Evolutionary conservation across 2,113 vertebrate genomes (phyloP), one percentile per base, ranked within the genome.

Genomic region (Gambusia holbrooki): DNA sequence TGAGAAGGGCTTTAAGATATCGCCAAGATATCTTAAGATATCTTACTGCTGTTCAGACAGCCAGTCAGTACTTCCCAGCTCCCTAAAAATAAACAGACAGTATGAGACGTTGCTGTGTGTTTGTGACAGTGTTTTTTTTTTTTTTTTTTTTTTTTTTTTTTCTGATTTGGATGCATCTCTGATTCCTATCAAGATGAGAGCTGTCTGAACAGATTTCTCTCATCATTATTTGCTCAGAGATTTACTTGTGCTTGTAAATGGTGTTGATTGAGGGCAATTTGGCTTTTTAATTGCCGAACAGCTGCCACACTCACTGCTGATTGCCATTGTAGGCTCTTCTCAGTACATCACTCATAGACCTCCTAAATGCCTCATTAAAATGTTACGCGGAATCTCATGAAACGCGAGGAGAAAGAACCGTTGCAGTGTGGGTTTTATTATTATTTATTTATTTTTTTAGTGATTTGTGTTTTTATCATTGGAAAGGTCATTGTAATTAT

Each of bases 201-300:
- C 90, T 92, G 91, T 91, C 90, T 92, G 90, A 94, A 87, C 91
- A 89, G 90, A 91, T 92, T 91, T 92, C 87, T 90, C 88, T 91
- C 91, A 92, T 93, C 92, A 88, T 93, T 92, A 92, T 93, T 93
- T 89, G 92, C 85, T 81, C 88, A 69, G 91, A 91, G 90, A 93
- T 92, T 93, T 93, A 92, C 88, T 91, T 92, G 90, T 82, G 84
- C 90, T 90, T 86, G 92, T 94, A 94, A 94, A 94, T 93, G 92
- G 87, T 90, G 91, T 93, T 94, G 93, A 94, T 94, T 94, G 93
- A 93, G 93, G 91, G 89, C 93, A 94, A 94, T 94, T 93, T 94
- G 92, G 92, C 91, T 92, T 92, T 92, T 94, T 94, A 94, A 94
- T 94, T 94, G 92, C 90, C 74, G 87, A 92, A 93, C 93, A 94